phyloP scores from a whole-genome alignment of 1,140 invertebrate genomes.

The Galleria mellonella region DNA sequence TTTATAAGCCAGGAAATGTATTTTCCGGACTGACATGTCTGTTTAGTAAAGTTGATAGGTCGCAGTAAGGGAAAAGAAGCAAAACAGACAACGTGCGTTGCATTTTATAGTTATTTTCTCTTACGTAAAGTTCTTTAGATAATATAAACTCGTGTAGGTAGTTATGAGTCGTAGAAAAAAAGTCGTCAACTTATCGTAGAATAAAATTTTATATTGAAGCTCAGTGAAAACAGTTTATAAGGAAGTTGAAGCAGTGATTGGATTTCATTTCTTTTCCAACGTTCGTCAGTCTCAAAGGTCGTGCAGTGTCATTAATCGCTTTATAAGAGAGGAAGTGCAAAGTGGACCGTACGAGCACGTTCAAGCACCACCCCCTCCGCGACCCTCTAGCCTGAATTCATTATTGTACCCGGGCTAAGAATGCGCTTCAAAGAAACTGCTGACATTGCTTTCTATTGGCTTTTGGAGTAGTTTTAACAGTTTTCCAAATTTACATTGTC shows the following conservation, averaged over 20 bases:
- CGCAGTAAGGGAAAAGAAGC: slow-evolving; percentile 16
- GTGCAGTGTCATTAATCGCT: slow-evolving; percentile 49
- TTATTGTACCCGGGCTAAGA: slow-evolving; percentile 48
- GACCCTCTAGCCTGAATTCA: slow-evolving; percentile 46
- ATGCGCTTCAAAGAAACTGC: slow-evolving; percentile 59
- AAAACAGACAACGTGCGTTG: slow-evolving; percentile 13
- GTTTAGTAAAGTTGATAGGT: slow-evolving; percentile 23
- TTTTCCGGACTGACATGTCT: slow-evolving; percentile 25
- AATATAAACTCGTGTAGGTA: no score
- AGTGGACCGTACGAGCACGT: slow-evolving; percentile 46
- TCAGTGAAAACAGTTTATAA: slow-evolving; percentile 8
- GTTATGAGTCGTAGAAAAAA: no score
- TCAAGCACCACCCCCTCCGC: slow-evolving; percentile 26
- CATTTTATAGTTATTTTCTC: background rate
- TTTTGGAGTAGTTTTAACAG: slow-evolving; percentile 22
- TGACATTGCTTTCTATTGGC: slow-evolving; percentile 26
- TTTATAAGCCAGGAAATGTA: slow-evolving; percentile 41
- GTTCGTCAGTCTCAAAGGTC: slow-evolving; percentile 37
- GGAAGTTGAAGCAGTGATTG: slow-evolving; percentile 30
- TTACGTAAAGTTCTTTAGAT: no score
- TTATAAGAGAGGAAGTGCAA: slow-evolving; percentile 51
- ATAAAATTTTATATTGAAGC: background rate
- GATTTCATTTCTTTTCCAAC: slow-evolving; percentile 46
- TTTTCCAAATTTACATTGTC: slow-evolving; percentile 18
- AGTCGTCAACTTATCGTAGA: no score